Conservation (phyloP, 37 sponge, comb jelly and placozoan species). For the Chondrilla cf. caribensis region DNA sequence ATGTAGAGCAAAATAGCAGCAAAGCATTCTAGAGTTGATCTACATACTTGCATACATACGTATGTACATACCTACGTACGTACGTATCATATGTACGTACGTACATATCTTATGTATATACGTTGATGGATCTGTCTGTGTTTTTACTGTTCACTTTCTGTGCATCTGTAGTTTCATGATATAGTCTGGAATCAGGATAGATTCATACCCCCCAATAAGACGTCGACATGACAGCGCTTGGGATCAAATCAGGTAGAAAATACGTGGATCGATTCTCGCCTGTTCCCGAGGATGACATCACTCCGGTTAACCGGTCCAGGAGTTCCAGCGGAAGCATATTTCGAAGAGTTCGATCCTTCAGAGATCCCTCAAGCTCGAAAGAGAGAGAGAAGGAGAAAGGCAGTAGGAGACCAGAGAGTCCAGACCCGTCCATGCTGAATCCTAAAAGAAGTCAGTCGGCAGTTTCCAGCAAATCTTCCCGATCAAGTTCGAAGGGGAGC, state of each 20-base stretch:
- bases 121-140: neutral
- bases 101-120: neutral
- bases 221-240: neutral
- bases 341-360: neutral
- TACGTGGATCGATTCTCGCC: neutral
- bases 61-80: slow-evolving; percentile 2
- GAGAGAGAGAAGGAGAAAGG: neutral
- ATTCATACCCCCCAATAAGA: no score
- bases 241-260: neutral
- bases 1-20: no score
- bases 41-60: neutral
- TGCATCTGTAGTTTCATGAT: neutral
- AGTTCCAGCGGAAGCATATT: neutral
- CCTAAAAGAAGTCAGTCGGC: neutral
- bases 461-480: no score
- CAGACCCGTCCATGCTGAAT: neutral
- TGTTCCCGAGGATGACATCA: slow-evolving; percentile 14
- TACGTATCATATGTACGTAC: slow-evolving; percentile 14
- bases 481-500: neutral
- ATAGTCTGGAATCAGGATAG: neutral
- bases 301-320: neutral
- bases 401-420: neutral
- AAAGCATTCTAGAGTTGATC: no score
- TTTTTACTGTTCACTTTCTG: neutral
- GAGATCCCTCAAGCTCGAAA: neutral